Conservation (phyloP, 2,797 vertebrate genomes). For the Darevskia mixta region DNA sequence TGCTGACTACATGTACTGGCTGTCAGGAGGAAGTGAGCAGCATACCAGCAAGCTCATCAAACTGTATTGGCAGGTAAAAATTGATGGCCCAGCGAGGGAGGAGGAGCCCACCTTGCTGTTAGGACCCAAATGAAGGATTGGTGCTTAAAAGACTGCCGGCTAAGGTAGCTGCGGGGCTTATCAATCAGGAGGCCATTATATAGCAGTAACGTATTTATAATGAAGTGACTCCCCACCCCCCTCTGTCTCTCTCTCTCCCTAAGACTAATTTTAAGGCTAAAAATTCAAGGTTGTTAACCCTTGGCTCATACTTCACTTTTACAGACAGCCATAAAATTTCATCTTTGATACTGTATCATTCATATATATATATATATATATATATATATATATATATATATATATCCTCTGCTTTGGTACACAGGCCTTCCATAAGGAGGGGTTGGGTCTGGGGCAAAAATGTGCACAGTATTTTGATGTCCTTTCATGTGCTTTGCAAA, state of each 20-base stretch:
- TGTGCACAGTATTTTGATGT: constrained; percentile 56
- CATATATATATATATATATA: neutral
- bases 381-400: too few relatives aligned
- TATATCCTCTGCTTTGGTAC: neutral
- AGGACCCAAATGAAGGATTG: constrained; percentile 85
- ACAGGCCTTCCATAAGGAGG: constrained; percentile 31
- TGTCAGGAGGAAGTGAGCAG: constrained; percentile 75
- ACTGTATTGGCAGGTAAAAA: constrained; percentile 93
- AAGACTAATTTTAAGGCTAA: constrained; percentile 77
- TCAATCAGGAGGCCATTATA: constrained; percentile 81
- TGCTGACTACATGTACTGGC: constrained; percentile 88
- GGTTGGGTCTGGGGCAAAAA: neutral
- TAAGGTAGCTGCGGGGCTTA: constrained; percentile 81
- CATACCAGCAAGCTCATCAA: constrained; percentile 87
- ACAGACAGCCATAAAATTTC: constrained; percentile 73
- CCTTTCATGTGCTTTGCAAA: constrained; percentile 60
- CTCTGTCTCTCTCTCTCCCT: constrained; percentile 53
- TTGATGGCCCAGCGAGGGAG: constrained; percentile 72
- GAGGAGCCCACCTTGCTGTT: constrained; percentile 74
- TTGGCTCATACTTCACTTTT: constrained; percentile 77
- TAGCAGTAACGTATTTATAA: constrained; percentile 78
- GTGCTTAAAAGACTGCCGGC: constrained; percentile 84
- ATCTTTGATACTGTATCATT: constrained; percentile 62
- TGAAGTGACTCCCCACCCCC: constrained; percentile 66
- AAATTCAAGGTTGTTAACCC: constrained; percentile 78